phyloP scores from a whole-genome alignment of 2,797 vertebrate genomes.

The Anomalospiza imberbis region DNA sequence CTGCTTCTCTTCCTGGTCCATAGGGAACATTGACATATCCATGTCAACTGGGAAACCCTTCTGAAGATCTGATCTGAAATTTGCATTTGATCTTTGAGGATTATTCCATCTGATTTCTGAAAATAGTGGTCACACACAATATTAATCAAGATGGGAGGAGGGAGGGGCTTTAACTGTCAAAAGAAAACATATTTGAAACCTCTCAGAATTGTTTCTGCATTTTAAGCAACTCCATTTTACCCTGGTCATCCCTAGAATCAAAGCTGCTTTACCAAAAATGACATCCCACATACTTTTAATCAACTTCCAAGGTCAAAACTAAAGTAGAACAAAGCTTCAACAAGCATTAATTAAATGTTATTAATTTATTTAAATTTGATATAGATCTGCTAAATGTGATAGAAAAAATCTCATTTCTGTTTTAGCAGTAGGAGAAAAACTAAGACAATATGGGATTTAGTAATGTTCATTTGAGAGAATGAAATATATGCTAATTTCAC shows the following conservation, averaged over 20 bases:
- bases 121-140: neutral
- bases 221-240: neutral
- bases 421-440: neutral
- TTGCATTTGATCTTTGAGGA: neutral
- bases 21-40: neutral
- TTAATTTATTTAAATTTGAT: neutral
- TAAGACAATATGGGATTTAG: neutral
- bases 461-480: neutral
- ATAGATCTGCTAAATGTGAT: neutral
- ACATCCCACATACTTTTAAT: neutral
- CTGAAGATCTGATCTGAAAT: neutral
- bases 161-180: neutral
- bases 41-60: neutral
- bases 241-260: neutral
- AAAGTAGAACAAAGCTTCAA: neutral
- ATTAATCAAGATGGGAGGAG: neutral
- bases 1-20: neutral
- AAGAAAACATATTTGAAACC: neutral
- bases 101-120: neutral
- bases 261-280: neutral
- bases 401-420: neutral
- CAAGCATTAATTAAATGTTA: neutral
- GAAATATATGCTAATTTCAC: neutral
- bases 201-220: neutral
- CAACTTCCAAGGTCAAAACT: conserved; percentile 17